These are phyloP conservation scores for Danionella cerebrum DNA, from an alignment of 2,113 vertebrate genomes.

Conservation along the genomic window DNA sequence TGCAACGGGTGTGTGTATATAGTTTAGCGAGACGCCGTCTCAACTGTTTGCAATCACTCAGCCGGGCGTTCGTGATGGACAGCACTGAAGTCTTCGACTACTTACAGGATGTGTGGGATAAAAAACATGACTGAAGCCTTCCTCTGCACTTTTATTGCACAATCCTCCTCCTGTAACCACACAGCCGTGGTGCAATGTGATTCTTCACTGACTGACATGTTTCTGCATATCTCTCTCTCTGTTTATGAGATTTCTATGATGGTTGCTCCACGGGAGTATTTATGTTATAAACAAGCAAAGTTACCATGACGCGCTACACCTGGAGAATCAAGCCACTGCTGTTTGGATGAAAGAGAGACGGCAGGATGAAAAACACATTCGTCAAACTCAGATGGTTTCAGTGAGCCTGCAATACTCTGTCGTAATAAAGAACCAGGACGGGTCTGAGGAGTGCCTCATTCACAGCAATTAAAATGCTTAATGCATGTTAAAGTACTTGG, in stretches of 20 bases:
- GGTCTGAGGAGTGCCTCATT: conserved; percentile 6
- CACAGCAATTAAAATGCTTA: background rate
- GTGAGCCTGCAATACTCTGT: conserved; percentile 1
- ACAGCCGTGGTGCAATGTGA: background rate
- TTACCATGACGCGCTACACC: background rate
- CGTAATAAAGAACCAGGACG: background rate
- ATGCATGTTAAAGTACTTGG: background rate
- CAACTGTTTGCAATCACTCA: conserved; percentile 38
- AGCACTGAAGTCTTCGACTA: background rate
- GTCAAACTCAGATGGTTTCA: background rate
- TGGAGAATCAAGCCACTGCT: background rate
- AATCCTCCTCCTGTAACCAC: background rate
- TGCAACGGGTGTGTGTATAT: conserved; percentile 44
- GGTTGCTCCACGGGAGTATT: background rate
- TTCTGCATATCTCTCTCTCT: conserved; percentile 5
- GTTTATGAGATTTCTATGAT: conserved; percentile 15
- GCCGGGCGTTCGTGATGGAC: background rate
- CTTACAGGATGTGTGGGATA: background rate
- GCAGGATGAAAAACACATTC: background rate
- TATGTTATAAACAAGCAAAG: background rate
- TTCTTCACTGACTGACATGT: background rate
- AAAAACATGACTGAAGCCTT: background rate
- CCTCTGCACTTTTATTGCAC: background rate
- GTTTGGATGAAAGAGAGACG: conserved; percentile 4
- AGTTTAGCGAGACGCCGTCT: conserved; percentile 38